Percentiles rank a stretch among this genome's conserved stretches.
Conservation (phyloP, 2,797 vertebrate genomes). For the Oryzias dopingdopingensis region DNA sequence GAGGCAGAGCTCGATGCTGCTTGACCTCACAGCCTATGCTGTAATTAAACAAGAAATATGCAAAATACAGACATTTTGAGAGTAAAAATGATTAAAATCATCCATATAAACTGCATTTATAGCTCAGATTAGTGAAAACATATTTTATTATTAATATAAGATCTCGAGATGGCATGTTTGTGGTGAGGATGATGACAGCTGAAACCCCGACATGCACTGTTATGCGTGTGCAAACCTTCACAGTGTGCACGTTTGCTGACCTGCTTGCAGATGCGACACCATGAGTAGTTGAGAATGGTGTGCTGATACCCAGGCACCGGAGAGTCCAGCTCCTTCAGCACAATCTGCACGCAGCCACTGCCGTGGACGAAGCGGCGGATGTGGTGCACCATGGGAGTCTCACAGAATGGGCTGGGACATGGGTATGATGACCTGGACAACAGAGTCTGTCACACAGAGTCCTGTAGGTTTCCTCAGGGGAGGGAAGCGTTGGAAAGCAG, state of each 20-base stretch:
- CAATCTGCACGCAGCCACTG: constrained; percentile 95
- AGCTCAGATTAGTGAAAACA: too few species aligned
- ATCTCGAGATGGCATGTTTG: too few species aligned
- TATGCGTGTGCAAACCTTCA: too few species aligned
- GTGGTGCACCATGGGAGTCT: constrained; percentile 98
- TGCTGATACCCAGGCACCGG: constrained; percentile 98
- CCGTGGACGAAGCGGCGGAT: constrained; percentile 95
- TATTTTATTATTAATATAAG: too few species aligned
- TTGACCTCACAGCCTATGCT: too few species aligned
- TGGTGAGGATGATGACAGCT: too few species aligned
- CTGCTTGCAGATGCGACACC: constrained; percentile 98
- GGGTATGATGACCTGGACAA: constrained; percentile 89
- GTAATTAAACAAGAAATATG: too few species aligned
- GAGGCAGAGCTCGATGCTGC: too few species aligned
- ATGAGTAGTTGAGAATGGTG: constrained; percentile 97
- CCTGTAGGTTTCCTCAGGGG: neutral
- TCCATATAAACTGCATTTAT: too few species aligned
- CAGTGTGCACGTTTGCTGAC: constrained; percentile 53
- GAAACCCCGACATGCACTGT: too few species aligned
- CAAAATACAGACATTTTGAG: too few species aligned
- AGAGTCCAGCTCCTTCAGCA: constrained; percentile 95
- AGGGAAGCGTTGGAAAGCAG: neutral
- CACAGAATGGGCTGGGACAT: constrained; percentile 96
- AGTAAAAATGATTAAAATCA: too few species aligned
- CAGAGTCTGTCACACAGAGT: neutral